These are phyloP conservation scores for Spatulosminthurus flaviceps DNA, from an alignment of 2,888 invertebrate species.

Conservation along the genomic window DNA sequence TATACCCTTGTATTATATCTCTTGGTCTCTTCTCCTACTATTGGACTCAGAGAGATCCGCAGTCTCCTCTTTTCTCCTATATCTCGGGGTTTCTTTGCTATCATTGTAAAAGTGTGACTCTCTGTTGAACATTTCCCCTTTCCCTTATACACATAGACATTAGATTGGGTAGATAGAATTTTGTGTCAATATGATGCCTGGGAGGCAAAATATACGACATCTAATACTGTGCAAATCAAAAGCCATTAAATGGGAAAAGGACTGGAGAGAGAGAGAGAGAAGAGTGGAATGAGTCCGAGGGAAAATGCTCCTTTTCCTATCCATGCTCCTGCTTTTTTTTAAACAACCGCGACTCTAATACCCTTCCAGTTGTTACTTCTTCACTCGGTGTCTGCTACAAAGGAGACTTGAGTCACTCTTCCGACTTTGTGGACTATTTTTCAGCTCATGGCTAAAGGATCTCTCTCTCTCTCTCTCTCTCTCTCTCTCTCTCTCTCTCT, in stretches of 20 bases:
- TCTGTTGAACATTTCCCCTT: conserved; percentile 6
- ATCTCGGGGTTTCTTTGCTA: background rate
- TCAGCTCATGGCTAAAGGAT: no score
- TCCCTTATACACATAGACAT: background rate
- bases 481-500: background rate
- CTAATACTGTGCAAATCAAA: conserved; percentile 55
- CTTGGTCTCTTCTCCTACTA: background rate
- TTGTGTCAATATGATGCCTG: conserved; percentile 50
- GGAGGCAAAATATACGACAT: conserved; percentile 47
- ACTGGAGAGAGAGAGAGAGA: no score
- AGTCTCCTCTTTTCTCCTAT: background rate
- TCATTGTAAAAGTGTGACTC: background rate
- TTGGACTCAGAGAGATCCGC: no score
- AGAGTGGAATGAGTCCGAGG: conserved; percentile 23
- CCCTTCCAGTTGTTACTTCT: conserved; percentile 48
- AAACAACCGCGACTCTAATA: conserved; percentile 8
- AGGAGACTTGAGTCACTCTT: no score
- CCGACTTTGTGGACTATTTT: no score
- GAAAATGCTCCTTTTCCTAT: background rate
- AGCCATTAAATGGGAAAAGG: conserved; percentile 50
- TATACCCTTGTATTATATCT: background rate
- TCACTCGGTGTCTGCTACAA: conserved; percentile 18
- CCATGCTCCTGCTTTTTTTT: background rate
- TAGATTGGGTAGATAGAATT: conserved; percentile 12
- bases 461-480: conserved; percentile 35